Percentiles rank a stretch among this genome's conserved stretches.
phyloP scores from a whole-genome alignment of 2,113 vertebrate genomes.

The Acrocephalus arundinaceus region DNA sequence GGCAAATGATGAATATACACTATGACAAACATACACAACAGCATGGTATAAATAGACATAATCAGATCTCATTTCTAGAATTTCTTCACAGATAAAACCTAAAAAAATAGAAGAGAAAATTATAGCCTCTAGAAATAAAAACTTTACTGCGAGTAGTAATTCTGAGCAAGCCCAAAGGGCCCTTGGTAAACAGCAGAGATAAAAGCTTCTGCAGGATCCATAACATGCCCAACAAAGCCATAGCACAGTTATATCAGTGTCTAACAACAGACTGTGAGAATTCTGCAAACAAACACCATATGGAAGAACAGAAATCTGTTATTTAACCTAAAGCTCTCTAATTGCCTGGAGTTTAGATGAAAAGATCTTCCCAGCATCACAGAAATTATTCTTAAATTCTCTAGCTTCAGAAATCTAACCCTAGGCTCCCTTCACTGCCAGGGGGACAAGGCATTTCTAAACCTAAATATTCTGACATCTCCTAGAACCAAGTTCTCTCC shows the following conservation, averaged over 20 bases:
- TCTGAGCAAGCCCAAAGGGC: not conserved
- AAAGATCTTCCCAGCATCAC: slow-evolving; percentile 7
- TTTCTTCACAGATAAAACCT: not conserved
- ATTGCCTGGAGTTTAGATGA: slow-evolving; percentile 29
- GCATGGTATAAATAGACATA: not conserved
- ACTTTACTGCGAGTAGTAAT: not conserved
- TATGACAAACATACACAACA: not conserved
- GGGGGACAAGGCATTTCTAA: not conserved
- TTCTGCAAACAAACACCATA: slow-evolving; percentile 56
- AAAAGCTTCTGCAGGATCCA: slow-evolving; percentile 14
- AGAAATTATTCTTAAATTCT: not conserved
- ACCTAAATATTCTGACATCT: not conserved
- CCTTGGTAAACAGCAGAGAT: not conserved
- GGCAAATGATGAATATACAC: not conserved
- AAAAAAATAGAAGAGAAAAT: not conserved
- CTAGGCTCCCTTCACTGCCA: not conserved
- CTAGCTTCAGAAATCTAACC: not conserved
- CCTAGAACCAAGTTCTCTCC: not conserved
- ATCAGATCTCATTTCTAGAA: not conserved
- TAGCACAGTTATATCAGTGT: not conserved
- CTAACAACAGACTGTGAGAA: slow-evolving; percentile 14
- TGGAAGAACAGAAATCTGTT: slow-evolving; percentile 45
- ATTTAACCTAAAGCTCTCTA: slow-evolving; percentile 51
- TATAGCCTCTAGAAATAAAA: not conserved
- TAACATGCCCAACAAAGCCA: not conserved